Conservation (phyloP, 1,140 invertebrate genomes). For the Papilio helenus region DNA sequence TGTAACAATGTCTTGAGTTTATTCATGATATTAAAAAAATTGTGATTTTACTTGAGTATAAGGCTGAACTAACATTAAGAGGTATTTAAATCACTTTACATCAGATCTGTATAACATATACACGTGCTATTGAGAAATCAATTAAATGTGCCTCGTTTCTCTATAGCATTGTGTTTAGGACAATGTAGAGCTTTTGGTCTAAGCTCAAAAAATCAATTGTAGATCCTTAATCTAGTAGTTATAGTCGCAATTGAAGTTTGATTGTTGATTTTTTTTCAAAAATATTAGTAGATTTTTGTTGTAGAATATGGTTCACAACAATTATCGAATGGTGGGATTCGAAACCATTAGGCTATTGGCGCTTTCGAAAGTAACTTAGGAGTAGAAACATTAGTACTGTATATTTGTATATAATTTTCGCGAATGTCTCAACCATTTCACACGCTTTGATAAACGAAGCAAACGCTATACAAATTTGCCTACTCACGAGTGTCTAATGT, state of each 20-base stretch:
- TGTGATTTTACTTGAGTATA: background rate
- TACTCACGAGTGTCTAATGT: constrained; percentile 40
- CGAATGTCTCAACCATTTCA: constrained; percentile 1
- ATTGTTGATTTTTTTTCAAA: constrained; percentile 45
- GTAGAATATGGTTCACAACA: too few relatives aligned
- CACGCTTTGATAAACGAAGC: constrained; percentile 35
- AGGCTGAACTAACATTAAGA: too few relatives aligned
- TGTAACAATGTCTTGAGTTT: background rate
- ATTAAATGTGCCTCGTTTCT: background rate
- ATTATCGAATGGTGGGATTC: too few relatives aligned
- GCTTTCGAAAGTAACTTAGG: background rate
- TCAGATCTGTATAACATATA: too few relatives aligned
- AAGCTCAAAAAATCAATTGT: too few relatives aligned
- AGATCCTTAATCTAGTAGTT: too few relatives aligned
- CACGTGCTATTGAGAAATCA: background rate
- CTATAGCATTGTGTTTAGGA: too few relatives aligned
- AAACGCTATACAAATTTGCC: constrained; percentile 37
- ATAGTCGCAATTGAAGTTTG: background rate
- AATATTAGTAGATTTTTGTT: too few relatives aligned
- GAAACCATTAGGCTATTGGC: too few relatives aligned
- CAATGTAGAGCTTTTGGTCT: background rate
- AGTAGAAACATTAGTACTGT: background rate
- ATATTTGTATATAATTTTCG: background rate
- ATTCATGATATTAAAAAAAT: background rate
- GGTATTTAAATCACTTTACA: too few relatives aligned